These are phyloP conservation scores for Drosophila ohnishii DNA, from an alignment of 1,140 invertebrate genomes.

Conservation along the genomic window DNA sequence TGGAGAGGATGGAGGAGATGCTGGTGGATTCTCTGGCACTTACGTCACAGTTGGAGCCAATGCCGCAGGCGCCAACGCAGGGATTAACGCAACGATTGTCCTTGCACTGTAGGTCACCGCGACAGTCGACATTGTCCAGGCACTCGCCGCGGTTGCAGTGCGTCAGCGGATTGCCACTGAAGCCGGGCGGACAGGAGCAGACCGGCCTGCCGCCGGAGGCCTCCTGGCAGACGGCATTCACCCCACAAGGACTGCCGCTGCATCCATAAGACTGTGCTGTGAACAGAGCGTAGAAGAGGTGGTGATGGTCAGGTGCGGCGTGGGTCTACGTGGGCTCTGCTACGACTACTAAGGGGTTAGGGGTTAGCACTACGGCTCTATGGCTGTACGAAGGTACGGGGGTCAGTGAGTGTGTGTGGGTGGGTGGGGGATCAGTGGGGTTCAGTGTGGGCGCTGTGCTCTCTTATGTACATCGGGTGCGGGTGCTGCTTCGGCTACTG, in stretches of 20 bases:
- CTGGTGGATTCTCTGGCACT: constrained; percentile 54
- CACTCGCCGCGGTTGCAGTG: constrained; percentile 87
- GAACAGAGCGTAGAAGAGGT: constrained; percentile 6
- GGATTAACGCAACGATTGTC: constrained; percentile 90
- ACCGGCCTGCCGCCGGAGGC: constrained; percentile 86
- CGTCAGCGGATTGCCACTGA: constrained; percentile 88
- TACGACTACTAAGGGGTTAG: constrained; percentile 2
- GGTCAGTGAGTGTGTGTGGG: neutral
- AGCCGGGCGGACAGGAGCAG: constrained; percentile 88
- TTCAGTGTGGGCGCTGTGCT: constrained; percentile 16
- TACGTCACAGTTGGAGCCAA: constrained; percentile 88
- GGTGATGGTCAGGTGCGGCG: constrained; percentile 20
- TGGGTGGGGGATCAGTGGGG: constrained; percentile 6
- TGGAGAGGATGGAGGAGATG: neutral
- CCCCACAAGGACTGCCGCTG: constrained; percentile 84
- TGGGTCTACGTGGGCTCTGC: neutral
- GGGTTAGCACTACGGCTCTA: constrained; percentile 21
- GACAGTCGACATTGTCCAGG: constrained; percentile 85
- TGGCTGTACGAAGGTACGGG: neutral
- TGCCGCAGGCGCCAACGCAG: constrained; percentile 90
- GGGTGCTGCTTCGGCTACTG: constrained; percentile 1
- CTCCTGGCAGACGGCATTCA: constrained; percentile 86
- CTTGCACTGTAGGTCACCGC: constrained; percentile 89
- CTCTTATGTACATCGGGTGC: constrained; percentile 24
- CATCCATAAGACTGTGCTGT: constrained; percentile 71